Evolutionary conservation across 2,797 vertebrate species (phyloP).

Genomic region (Thamnophis elegans): DNA sequence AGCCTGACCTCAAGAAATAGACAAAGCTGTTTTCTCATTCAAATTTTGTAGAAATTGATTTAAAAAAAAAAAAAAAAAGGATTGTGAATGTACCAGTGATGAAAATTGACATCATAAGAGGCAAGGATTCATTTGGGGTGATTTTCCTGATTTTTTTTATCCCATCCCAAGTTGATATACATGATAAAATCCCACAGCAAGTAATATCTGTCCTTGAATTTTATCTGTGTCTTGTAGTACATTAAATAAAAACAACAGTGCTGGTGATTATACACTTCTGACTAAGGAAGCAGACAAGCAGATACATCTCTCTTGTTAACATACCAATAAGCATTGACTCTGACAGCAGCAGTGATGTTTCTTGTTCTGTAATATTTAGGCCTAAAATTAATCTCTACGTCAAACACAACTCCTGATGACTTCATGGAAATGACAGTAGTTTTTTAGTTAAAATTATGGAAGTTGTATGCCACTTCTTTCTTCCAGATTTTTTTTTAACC

Average conservation of each 20-base stretch:
- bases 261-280: background rate
- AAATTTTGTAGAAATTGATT: background rate
- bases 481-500: background rate
- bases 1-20: background rate
- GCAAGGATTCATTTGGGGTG: background rate
- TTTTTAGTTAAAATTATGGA: background rate
- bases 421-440: background rate
- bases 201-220: background rate
- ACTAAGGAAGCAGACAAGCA: background rate
- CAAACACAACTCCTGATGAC: background rate
- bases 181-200: background rate
- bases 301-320: background rate
- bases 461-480: background rate
- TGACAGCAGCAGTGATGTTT: fast-evolving
- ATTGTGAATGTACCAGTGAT: background rate
- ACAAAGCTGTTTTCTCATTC: background rate
- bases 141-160: background rate
- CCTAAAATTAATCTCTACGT: background rate
- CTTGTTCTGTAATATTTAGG: conserved; percentile 5
- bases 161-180: too few species aligned
- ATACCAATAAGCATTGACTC: fast-evolving
- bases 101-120: background rate
- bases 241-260: background rate
- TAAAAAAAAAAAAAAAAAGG: too few species aligned
- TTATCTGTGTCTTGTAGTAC: background rate